Evolutionary conservation across 2,113 vertebrate genomes (phyloP), one percentile per base, ranked within the genome.

Genomic region (Sorex araneus): DNA sequence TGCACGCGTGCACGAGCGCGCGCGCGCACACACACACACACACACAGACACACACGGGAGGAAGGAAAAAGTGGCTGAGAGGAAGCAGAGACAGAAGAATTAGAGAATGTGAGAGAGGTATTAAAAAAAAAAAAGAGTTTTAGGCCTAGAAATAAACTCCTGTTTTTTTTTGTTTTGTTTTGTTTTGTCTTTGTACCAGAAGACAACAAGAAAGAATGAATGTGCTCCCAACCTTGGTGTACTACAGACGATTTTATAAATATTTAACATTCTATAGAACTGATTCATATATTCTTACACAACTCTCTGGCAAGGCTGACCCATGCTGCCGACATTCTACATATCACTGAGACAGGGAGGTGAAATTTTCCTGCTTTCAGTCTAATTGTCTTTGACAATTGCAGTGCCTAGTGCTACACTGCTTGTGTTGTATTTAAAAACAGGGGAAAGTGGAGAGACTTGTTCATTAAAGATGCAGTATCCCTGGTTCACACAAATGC

Each of bases 401-500:
- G 97, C 97, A 98, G 97, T 96, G 97, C 97, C 97, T 98, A 96
- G 97, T 97, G 97, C 98, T 98, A 97, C 96, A 98, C 97, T 97
- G 97, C 97, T 98, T 98, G 98, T 98, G 98, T 98, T 98, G 98
- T 98, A 98, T 98, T 98, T 98, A 98, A 98, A 98, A 98, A 98
- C 97, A 97, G 97, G 96, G 96, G 97, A 97, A 98, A 98, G 97
- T 97, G 97, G 96, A 98, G 97, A 98, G 97, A 98, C 98, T 98
- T 98, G 96, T 98, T 98, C 98, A 98, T 98, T 98, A 98, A 98
- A 98, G 98, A 98, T 98, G 98, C 98, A 98, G 97, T 96, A 98
- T 98, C 96, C 97, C 97, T 97, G 98, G 98, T 98, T 98, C 98
- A 97, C 98, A 98, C 98, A 98, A 98, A 98, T 97, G 97, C 97